Evolutionary conservation across 1,140 invertebrate species (phyloP).

Genomic region (Drosophila sp.): DNA sequence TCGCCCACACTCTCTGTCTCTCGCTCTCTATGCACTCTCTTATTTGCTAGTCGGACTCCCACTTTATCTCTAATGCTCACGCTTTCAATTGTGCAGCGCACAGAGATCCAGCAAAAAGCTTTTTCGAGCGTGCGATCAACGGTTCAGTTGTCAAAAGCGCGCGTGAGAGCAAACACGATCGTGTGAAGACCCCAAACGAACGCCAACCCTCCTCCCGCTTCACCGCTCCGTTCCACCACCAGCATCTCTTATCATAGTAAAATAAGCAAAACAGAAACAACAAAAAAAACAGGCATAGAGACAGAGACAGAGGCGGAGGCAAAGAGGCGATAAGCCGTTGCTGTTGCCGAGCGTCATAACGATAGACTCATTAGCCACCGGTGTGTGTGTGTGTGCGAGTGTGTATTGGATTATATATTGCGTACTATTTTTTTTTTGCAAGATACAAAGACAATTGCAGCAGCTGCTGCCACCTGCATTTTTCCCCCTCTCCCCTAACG

Average conservation of each 20-base stretch:
- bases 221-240: not conserved
- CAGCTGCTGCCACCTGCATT: conserved; percentile 54
- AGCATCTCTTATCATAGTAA: conserved; percentile 23
- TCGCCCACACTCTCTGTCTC: not conserved
- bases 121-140: conserved; percentile 33
- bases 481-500: not conserved
- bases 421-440: conserved; percentile 65
- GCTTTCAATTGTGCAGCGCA: not conserved
- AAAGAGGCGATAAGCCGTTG: conserved; percentile 5
- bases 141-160: conserved; percentile 38
- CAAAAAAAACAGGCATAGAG: not conserved
- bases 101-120: conserved; percentile 37
- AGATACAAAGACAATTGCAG: conserved; percentile 11
- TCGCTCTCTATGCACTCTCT: conserved; percentile 11
- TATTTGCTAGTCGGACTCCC: not conserved
- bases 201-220: not conserved
- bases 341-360: conserved; percentile 36
- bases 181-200: not conserved
- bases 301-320: not conserved
- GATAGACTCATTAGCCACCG: conserved; percentile 18
- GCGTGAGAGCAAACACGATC: conserved; percentile 19
- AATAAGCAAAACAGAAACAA: conserved; percentile 19
- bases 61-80: not conserved
- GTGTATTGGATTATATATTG: conserved; percentile 40
- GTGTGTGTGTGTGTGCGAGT: conserved; percentile 17